Evolutionary conservation across 2,797 vertebrate species (phyloP), one percentile per base, ranked within the genome.

Genomic region (Crax fasciolata): DNA sequence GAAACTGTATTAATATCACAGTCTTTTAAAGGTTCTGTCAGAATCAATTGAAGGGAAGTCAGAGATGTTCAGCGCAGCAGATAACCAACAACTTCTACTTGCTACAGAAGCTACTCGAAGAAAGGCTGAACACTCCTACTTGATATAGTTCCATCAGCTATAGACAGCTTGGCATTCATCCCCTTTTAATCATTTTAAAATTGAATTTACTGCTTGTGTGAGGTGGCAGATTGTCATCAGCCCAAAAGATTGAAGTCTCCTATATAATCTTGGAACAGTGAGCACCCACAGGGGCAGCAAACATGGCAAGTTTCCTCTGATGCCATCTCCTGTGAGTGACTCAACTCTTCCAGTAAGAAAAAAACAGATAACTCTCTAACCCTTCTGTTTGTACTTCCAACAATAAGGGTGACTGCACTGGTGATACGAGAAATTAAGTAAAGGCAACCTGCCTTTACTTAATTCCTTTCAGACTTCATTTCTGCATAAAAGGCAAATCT

Each of bases 1-100:
- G 87, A 88, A 84, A 90, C 67, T 58, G 6, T 28, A 85, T 68
- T 21, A 58, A 43, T n/a, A 68, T 51, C 48, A 79, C 58, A 94
- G 66, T 28, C 25, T 94, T 88, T 84, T 79, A 91, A 79, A 62
- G 41, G 49, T 39, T 88, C 66, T 65, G 71, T 77, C 52, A 65
- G 51, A 80, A 46, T 23, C 61, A 89, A 67, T 68, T 68, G 91
- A 87, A 79, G 80, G 24, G 77, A 92, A 85, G 38, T 15, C 77
- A 48, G 63, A 91, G 48, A 87, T 55, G 48, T 71, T 89, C 52
- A 81, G 1, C 14, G 55, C 82, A 91, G 55, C 59, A 74, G 74
- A 54, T n/a, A 88, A 63, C 52, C 71, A 91, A 63, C 54, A 83
- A 74, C 55, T 74, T 91, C 3, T 1, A 3, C 54, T 81, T 76